These are phyloP conservation scores for Rhynchopsitta pachyrhyncha DNA, from an alignment of 2,113 vertebrate species.

Conservation along the genomic window DNA sequence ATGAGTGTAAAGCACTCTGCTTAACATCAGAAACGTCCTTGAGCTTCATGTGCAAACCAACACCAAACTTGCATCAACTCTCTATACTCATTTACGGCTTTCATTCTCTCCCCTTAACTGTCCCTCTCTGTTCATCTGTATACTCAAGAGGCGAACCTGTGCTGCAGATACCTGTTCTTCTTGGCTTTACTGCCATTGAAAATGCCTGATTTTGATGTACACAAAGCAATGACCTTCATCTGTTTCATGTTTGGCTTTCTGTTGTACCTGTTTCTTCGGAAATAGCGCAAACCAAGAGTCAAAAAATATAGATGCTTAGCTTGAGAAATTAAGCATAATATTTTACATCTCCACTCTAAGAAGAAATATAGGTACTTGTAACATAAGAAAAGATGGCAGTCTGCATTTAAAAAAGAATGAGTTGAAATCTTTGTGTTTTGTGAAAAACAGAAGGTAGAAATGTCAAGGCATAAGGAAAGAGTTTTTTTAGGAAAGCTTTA, in stretches of 20 bases:
- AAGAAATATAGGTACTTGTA: neutral
- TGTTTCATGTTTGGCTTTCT: neutral
- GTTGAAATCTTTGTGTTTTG: neutral
- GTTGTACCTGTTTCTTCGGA: neutral
- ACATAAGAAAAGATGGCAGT: neutral
- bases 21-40: neutral
- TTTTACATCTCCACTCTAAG: neutral
- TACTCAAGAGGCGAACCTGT: neutral
- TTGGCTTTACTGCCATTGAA: neutral
- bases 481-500: neutral
- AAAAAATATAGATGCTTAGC: neutral
- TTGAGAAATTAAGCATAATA: neutral
- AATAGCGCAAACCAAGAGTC: neutral
- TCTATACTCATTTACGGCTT: neutral
- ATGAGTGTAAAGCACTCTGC: neutral
- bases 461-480: neutral
- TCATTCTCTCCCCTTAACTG: neutral
- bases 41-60: fast-evolving
- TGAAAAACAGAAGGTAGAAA: neutral
- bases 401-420: neutral
- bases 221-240: neutral
- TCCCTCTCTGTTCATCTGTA: neutral
- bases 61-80: neutral
- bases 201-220: neutral
- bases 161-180: neutral